Evolutionary conservation across 2,113 vertebrate species (phyloP), one percentile per base, ranked within the genome.

Genomic region (Limnothrissa miodon): DNA sequence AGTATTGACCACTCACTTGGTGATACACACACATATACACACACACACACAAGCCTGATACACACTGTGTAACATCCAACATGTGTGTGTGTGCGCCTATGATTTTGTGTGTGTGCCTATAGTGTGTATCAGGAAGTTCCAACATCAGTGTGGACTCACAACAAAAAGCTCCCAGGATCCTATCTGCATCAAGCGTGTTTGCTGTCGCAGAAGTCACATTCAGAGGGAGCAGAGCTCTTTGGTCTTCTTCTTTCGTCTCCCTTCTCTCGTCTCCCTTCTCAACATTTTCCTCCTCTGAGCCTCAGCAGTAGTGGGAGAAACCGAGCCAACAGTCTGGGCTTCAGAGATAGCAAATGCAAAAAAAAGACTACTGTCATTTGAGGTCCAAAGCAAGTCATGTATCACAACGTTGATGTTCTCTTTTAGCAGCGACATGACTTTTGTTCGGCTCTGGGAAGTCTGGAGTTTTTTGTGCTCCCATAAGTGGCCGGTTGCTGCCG

Each of bases 401-500:
- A 80, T 70, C 89, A 89, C 70, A 59, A 86, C 89, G 74, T 36
- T 82, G 1, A 85, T 59, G n/a, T 81, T 82, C 88, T 83, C 19
- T 11, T 84, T 78, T 83, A 83, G 90, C 92, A 93, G 92, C 91
- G 91, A 87, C 80, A 19, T 3, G 82, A 46, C 86, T 84, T 74
- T 74, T 74, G 66, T 74, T 5, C 17, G 85, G 88, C 42, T 88
- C 66, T 79, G 82, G 79, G 53, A 81, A 79, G 86, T 83, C n/a
- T 80, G 87, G 78, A 85, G 81, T 87, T 21, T 74, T 80, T 86
- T 85, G 84, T 89, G 84, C 79, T 2, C 85, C 89, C 83, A 90
- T 88, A 89, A 90, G 84, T 87, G 86, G 80, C 86, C 86, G 1
- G 39, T 81, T 80, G 66, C 81, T 59, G 86, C 78, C 85, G 51